phyloP scores from a whole-genome alignment of 2,113 vertebrate species.

The Scophthalmus maximus region DNA sequence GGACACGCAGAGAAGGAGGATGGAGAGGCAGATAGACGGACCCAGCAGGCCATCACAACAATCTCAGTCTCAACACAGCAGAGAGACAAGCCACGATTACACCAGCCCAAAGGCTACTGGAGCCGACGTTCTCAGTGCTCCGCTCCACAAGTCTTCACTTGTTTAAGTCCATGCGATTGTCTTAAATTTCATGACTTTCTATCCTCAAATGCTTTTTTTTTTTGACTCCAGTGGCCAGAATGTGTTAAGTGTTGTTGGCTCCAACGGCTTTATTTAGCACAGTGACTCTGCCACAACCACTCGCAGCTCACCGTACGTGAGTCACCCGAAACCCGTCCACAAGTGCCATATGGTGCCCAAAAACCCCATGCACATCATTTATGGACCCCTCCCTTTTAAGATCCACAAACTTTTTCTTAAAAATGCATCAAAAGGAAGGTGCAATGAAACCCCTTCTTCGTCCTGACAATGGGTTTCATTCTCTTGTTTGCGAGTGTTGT shows the following conservation, averaged over 20 bases:
- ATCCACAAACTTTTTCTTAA: conserved; percentile 40
- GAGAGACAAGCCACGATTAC: conserved; percentile 58
- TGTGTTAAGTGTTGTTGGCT: conserved; percentile 62
- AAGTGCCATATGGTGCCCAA: conserved; percentile 62
- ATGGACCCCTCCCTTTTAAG: conserved; percentile 9
- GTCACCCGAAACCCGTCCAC: conserved; percentile 45
- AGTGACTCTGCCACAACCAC: conserved; percentile 23
- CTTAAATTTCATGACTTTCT: conserved; percentile 39
- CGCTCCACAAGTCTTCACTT: conserved; percentile 42
- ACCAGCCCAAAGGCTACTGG: conserved; percentile 42
- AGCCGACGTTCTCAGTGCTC: conserved; percentile 37
- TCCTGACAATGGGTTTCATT: conserved; percentile 49
- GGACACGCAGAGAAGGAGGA: conserved; percentile 24
- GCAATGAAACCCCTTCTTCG: conserved; percentile 39
- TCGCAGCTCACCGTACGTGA: conserved; percentile 34
- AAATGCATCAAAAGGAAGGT: conserved; percentile 26
- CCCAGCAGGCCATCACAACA: conserved; percentile 67
- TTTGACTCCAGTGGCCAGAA: conserved; percentile 8
- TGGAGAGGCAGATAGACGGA: conserved; percentile 47
- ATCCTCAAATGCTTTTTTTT: conserved; percentile 23
- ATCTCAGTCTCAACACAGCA: conserved; percentile 55
- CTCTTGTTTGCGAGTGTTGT: conserved; percentile 55
- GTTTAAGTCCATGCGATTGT: conserved; percentile 45
- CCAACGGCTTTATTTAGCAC: conserved; percentile 55
- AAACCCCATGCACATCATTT: conserved; percentile 34